These are phyloP conservation scores for Troides helena DNA, from an alignment of 2,888 invertebrate genomes.

Conservation along the genomic window DNA sequence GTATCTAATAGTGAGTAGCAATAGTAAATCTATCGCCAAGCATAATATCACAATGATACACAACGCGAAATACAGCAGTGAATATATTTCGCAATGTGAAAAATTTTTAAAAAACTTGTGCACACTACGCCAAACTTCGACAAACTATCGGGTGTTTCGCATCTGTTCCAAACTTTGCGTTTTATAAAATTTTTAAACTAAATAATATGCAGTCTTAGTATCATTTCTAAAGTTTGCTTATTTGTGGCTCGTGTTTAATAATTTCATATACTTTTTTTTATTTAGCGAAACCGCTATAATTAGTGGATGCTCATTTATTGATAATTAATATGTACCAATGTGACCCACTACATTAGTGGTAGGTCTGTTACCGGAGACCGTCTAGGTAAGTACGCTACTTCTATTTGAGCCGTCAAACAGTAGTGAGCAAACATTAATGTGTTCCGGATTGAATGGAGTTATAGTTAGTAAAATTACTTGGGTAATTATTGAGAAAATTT, in stretches of 20 bases:
- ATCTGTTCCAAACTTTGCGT: constrained; percentile 26
- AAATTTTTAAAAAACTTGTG: constrained; percentile 21
- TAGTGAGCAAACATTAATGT: too few species aligned
- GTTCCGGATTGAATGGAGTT: too few species aligned
- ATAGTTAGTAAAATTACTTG: too few species aligned
- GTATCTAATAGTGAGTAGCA: background rate
- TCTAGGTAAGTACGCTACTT: too few species aligned
- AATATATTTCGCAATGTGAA: constrained; percentile 20
- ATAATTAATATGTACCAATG: too few species aligned
- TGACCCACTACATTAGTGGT: too few species aligned
- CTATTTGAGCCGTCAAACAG: too few species aligned
- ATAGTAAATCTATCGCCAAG: background rate
- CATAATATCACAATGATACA: constrained; percentile 1
- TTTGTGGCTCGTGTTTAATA: background rate
- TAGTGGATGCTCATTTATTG: too few species aligned
- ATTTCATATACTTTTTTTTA: too few species aligned
- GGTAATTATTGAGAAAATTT: too few species aligned
- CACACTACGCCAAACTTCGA: constrained; percentile 17
- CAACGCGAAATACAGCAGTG: background rate
- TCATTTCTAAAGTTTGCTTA: background rate
- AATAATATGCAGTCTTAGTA: constrained; percentile 8
- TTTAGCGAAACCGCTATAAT: too few species aligned
- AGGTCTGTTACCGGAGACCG: too few species aligned
- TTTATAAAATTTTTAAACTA: constrained; percentile 26
- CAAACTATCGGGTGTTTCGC: constrained; percentile 28